A percentile compares a stretch with the other conserved stretches of the same genome.
These are phyloP conservation scores for Paramormyrops kingsleyae DNA, from an alignment of 2,113 vertebrate genomes.

Conservation along the genomic window DNA sequence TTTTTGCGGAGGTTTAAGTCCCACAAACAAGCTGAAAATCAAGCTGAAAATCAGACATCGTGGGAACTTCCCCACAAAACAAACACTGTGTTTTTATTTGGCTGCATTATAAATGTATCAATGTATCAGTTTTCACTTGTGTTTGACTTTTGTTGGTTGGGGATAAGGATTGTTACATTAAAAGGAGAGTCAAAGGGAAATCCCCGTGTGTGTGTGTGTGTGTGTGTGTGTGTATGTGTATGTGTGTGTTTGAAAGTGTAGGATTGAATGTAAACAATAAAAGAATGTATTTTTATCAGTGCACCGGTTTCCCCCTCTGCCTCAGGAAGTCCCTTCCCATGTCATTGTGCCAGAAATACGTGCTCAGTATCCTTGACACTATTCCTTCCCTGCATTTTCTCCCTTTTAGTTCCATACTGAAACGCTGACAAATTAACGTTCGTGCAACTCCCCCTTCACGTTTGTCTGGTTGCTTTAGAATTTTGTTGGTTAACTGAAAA, in stretches of 20 bases:
- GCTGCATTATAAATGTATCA: background rate
- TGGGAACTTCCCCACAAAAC: background rate
- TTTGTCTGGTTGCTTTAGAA: background rate
- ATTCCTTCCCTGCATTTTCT: background rate
- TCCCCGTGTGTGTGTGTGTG: background rate
- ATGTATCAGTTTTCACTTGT: background rate
- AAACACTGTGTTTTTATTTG: background rate
- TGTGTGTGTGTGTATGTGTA: background rate
- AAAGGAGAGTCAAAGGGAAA: background rate
- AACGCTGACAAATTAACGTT: background rate
- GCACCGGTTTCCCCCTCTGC: too few species aligned
- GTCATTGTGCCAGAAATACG: background rate
- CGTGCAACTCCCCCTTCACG: background rate
- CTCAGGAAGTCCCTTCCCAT: background rate
- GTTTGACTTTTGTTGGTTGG: background rate
- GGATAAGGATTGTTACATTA: background rate
- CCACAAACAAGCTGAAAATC: background rate
- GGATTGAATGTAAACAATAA: background rate
- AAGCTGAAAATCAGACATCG: background rate
- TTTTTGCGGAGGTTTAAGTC: background rate
- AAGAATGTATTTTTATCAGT: slow-evolving; percentile 6
- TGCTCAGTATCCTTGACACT: background rate
- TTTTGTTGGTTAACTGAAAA: background rate
- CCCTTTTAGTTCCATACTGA: background rate
- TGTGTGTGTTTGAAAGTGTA: background rate